Conservation (phyloP, 2,888 invertebrate species). For the Acrobasis repandana region DNA sequence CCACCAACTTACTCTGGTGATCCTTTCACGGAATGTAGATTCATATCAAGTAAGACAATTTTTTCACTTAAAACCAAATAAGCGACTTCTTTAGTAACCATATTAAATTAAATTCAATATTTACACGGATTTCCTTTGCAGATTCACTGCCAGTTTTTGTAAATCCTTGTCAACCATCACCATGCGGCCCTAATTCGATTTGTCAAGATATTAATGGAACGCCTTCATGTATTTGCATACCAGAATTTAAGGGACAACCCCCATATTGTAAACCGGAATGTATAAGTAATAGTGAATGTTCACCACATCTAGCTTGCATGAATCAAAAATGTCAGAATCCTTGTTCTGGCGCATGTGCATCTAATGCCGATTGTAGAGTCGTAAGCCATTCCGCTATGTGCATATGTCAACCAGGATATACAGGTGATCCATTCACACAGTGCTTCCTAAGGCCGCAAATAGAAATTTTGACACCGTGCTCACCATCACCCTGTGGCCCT, state of each 20-base stretch:
- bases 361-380: conserved; percentile 88
- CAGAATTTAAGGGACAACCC: conserved; percentile 87
- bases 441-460: conserved; percentile 74
- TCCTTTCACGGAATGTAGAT: conserved; percentile 83
- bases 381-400: conserved; percentile 92
- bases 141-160: conserved; percentile 53
- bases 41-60: conserved; percentile 58
- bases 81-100: neutral
- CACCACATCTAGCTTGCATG: conserved; percentile 86
- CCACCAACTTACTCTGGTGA: conserved; percentile 85
- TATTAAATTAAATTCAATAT: neutral
- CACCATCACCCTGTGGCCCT: conserved; percentile 87
- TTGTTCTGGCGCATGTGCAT: conserved; percentile 88
- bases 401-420: conserved; percentile 85
- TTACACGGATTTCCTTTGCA: conserved; percentile 38
- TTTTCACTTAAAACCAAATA: neutral
- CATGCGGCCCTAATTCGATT: conserved; percentile 90
- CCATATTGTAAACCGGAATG: conserved; percentile 92
- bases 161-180: conserved; percentile 89
- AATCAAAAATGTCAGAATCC: conserved; percentile 89
- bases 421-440: conserved; percentile 85
- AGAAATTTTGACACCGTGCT: conserved; percentile 84
- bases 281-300: conserved; percentile 89
- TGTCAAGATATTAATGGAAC: conserved; percentile 86
- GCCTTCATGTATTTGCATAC: conserved; percentile 89